phyloP scores from a whole-genome alignment of 2,888 invertebrate species.

The Chorisops tibialis region DNA sequence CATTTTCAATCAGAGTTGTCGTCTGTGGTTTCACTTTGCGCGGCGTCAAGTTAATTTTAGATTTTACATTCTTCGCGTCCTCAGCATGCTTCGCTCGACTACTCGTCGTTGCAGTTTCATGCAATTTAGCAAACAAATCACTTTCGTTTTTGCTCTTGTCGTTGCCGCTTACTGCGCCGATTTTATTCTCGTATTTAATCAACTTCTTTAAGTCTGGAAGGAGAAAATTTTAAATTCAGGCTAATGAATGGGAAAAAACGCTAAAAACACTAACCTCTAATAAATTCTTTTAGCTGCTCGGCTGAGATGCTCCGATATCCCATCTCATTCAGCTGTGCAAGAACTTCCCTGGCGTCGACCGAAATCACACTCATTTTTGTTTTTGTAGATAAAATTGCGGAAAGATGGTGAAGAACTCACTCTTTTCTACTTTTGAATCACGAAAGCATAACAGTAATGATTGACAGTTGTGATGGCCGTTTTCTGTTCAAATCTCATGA shows the following conservation, averaged over 20 bases:
- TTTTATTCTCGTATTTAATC: conserved; percentile 49
- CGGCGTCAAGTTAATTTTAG: background rate
- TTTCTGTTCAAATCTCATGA: background rate
- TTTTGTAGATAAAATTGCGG: no score
- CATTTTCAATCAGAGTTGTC: background rate
- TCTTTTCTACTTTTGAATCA: no score
- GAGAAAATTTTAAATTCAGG: background rate
- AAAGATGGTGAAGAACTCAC: no score
- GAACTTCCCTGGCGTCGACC: conserved; percentile 69
- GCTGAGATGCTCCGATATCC: conserved; percentile 74
- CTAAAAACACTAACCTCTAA: conserved; percentile 60
- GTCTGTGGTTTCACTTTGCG: background rate
- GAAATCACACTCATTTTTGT: background rate
- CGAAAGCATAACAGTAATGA: background rate
- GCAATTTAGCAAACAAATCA: conserved; percentile 44
- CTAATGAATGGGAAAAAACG: background rate
- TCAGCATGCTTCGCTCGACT: conserved; percentile 47
- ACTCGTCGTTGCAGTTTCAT: conserved; percentile 49
- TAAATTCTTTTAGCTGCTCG: conserved; percentile 72
- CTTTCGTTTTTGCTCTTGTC: background rate
- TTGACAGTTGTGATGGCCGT: background rate
- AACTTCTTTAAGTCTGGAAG: conserved; percentile 38
- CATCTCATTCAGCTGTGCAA: conserved; percentile 69
- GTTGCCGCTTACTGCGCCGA: conserved; percentile 40
- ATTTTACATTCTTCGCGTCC: background rate